Evolutionary conservation across 1,140 invertebrate species (phyloP), one percentile per base, ranked within the genome.

Genomic region (Eumeta japonica): DNA sequence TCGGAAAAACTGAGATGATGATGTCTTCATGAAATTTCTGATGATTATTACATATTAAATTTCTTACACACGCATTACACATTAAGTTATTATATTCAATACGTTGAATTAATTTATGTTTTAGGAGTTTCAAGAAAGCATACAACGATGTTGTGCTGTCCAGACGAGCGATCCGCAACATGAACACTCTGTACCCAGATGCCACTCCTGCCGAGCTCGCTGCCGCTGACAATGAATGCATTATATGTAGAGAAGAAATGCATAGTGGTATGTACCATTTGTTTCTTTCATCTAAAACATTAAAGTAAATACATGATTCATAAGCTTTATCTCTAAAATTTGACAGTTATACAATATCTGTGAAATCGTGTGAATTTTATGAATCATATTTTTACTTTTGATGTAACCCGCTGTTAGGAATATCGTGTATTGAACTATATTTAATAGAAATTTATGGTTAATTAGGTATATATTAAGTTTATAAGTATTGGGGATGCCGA

Each of bases 111-210:
- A 28, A 17, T 39, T 19, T 36, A 29, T 19, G 43, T 65, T 66
- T n/a, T 50, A 88, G 95, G 66, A 89, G 94, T 52, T 98, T 99
- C 75, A 97, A 97, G 62, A 98, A 98, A 75, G 94, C 97, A 4
- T 84, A 98, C 35, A 96, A 94, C 57, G 97, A 99, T 77, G 95
- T 99, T 5, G 90, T 99, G 1, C 84, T 97, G 76, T 99, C 97
- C 0, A 82, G 97, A 39, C 81, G 94, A 59, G 95, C 96, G 2
- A 98, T 99, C 41, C 86, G 90, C 53, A 97, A 97, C 59, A 97
- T 98, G 94, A 98, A 98, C 62, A 96, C 94, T 3, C 74, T 97
- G 48, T 97, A 98, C 78, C 95, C 96, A 2, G 90, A 98, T 77
- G 96, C 94, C 3, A 97, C 95, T 2, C 74, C 85, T 3, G 94